A percentile compares a stretch with the other conserved stretches of the same genome.
Conservation (phyloP, 2,113 vertebrate genomes). For the Uria aalge region DNA sequence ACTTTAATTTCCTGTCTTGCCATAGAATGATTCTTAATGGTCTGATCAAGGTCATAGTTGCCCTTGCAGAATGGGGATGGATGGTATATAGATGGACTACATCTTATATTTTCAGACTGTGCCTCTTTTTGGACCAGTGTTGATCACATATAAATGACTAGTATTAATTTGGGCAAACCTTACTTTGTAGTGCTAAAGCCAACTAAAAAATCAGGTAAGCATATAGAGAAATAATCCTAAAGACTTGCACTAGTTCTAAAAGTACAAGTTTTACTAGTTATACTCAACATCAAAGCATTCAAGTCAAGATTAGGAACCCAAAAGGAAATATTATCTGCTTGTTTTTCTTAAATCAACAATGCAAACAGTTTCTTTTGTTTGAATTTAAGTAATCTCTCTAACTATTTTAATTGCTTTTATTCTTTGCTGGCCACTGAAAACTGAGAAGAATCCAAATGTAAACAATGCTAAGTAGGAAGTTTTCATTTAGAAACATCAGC, state of each 20-base stretch:
- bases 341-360: neutral
- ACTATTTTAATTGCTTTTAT: neutral
- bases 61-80: neutral
- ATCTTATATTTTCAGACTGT: neutral
- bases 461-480: neutral
- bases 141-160: neutral
- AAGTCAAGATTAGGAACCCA: neutral
- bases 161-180: neutral
- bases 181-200: neutral
- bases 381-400: neutral
- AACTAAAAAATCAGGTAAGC: neutral
- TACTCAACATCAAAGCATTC: neutral
- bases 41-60: neutral
- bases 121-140: neutral
- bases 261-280: neutral
- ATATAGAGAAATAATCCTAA: neutral
- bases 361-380: neutral
- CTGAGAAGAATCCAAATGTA: neutral
- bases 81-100: neutral
- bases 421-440: neutral
- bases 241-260: neutral
- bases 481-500: neutral
- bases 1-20: neutral
- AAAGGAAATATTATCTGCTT: neutral
- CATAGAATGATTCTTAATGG: neutral